phyloP scores from a whole-genome alignment of 2,113 vertebrate genomes.

The Ivindomyrus marchei region DNA sequence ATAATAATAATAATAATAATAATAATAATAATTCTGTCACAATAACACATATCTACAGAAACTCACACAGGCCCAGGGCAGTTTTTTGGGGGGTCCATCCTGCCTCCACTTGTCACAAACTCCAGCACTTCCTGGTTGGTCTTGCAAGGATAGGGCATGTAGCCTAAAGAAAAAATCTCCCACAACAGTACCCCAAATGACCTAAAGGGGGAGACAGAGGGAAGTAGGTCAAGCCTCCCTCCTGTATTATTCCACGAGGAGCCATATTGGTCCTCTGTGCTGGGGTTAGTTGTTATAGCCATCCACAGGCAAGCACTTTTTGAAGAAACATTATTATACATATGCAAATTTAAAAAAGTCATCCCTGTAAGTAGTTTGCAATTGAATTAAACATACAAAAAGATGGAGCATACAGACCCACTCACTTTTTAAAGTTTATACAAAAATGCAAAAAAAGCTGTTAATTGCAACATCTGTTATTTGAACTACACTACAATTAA shows the following conservation, averaged over 20 bases:
- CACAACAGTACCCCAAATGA: conserved; percentile 90
- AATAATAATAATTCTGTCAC: not conserved
- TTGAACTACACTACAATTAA: not conserved
- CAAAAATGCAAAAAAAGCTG: not conserved
- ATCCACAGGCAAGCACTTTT: not conserved
- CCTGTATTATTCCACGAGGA: not conserved
- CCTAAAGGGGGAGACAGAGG: conserved; percentile 64
- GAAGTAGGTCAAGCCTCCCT: not conserved
- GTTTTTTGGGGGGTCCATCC: conserved; percentile 82
- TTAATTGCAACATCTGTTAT: not conserved
- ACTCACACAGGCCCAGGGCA: conserved; percentile 88
- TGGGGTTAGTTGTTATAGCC: not conserved
- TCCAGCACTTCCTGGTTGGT: conserved; percentile 88
- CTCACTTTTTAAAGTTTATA: not conserved
- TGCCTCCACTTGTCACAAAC: conserved; percentile 76
- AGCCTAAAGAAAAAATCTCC: conserved; percentile 89
- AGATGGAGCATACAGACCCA: not conserved
- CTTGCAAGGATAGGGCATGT: conserved; percentile 84
- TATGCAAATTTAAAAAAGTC: not conserved
- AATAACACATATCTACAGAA: not conserved
- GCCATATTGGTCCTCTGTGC: not conserved
- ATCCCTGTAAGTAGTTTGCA: not conserved
- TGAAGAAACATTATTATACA: not conserved
- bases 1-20: too few species aligned
- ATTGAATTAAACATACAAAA: not conserved